Base-by-base conservation (phyloP, 2,797 vertebrate genomes). In the Channallabes apus region DNA sequence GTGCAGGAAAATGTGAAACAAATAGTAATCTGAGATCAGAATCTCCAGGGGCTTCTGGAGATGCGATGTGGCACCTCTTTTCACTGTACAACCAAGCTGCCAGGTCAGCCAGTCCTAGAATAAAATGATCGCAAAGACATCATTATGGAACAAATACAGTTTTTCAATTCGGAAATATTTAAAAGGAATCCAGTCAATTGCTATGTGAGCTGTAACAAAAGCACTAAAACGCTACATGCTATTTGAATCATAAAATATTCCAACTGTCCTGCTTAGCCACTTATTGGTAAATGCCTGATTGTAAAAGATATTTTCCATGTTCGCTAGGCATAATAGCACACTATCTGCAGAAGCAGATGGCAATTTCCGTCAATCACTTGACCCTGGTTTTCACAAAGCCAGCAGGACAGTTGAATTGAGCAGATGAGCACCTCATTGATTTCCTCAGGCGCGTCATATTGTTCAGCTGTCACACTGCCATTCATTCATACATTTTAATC, bases 391-490 rank as follows among this genome's bases (percentile, higher is more conserved):
- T 67, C 84, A 89, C 84, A 88, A 83, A 84, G 84, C 67, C 64
- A 80, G 65, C 58, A 46, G 86, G 87, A 85, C 76, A 65, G 83
- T 77, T 87, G 78, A 86, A 87, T 76, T 62, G 87, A 85, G 73
- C 89, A 90, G 87, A 87, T 86, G 91, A 90, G 88, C 56, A 35
- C 82, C 84, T 86, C 88, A 91, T 91, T 91, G 90, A 92, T 90
- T 88, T 82, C 83, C 27, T 64, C 56, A 68, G 62, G n/a, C 82
- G 15, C 38, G 15, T 54, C 82, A 86, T 82, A 89, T 90, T 90
- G 88, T 91, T 78, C 83, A 20, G 27, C 78, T 89, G 86, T 89
- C 88, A 82, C 32, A 35, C 46, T 73, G 87, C 84, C 85, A 84
- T 84, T 88, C 68, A 88, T 84, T 88, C 61, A 72, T 85, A 86